Conservation (phyloP, 2,113 vertebrate genomes). For the Meleagris gallopavo region DNA sequence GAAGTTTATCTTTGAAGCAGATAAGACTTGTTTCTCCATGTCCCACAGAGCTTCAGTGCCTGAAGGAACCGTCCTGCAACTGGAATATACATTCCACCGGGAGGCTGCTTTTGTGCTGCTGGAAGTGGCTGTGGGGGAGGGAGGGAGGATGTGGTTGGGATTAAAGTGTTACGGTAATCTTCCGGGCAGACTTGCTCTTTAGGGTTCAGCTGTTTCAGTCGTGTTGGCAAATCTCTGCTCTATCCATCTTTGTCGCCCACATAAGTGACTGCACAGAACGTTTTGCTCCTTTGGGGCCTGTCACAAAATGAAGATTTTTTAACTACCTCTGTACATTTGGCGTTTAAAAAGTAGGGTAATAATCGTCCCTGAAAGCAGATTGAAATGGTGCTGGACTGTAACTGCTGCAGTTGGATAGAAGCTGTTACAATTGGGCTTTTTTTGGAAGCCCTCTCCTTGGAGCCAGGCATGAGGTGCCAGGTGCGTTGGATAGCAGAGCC, state of each 20-base stretch:
- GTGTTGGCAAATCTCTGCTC: not conserved
- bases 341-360: not conserved
- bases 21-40: not conserved
- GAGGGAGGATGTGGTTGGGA: not conserved
- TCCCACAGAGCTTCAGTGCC: not conserved
- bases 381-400: not conserved
- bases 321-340: not conserved
- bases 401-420: not conserved
- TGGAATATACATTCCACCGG: not conserved
- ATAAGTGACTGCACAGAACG: not conserved
- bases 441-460: not conserved
- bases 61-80: not conserved
- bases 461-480: not conserved
- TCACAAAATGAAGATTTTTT: not conserved
- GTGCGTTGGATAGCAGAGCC: fast-evolving
- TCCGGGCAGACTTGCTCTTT: not conserved
- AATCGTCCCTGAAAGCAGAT: not conserved
- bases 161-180: not conserved
- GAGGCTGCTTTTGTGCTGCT: not conserved
- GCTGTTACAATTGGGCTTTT: not conserved
- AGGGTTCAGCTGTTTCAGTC: not conserved
- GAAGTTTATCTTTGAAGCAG: not conserved
- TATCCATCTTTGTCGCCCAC: not conserved
- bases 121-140: not conserved
- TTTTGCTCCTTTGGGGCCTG: not conserved